Evolutionary conservation across 2,113 vertebrate genomes (phyloP).

Genomic region (Archocentrus centrarchus): DNA sequence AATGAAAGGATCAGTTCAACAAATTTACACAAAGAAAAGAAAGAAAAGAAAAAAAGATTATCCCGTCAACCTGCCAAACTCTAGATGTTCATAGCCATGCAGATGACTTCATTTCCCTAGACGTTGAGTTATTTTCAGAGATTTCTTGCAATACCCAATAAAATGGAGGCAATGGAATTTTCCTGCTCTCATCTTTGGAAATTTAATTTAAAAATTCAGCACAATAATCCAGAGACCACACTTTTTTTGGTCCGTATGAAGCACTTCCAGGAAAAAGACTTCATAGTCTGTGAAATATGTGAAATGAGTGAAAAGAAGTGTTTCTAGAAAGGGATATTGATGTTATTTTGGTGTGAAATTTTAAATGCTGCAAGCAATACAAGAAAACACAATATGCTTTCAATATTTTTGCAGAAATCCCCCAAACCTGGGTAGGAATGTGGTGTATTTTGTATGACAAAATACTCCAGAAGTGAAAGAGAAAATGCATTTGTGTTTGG

Average conservation of each 20-base stretch:
- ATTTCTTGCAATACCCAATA: not conserved
- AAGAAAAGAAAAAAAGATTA: too few relatives aligned
- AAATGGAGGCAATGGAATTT: not conserved
- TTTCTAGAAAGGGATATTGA: not conserved
- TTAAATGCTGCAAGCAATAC: not conserved
- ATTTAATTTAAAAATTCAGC: slow-evolving; percentile 12
- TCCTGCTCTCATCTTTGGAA: not conserved
- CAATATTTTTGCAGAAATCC: not conserved
- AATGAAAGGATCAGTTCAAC: slow-evolving; percentile 20
- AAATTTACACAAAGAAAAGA: not conserved
- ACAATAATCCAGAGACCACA: not conserved
- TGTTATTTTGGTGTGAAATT: not conserved
- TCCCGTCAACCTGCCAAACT: not conserved
- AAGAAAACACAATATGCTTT: not conserved
- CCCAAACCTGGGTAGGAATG: not conserved
- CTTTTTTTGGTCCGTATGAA: not conserved
- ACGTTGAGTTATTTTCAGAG: not conserved
- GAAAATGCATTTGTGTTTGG: not conserved
- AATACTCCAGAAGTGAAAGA: not conserved
- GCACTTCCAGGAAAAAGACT: not conserved
- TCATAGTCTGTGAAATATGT: not conserved
- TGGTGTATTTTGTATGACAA: not conserved
- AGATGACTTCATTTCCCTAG: not conserved
- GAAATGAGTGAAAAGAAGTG: not conserved
- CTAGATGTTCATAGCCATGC: not conserved